Conservation (phyloP, 2,113 vertebrate species). For the Centropus unirufus region DNA sequence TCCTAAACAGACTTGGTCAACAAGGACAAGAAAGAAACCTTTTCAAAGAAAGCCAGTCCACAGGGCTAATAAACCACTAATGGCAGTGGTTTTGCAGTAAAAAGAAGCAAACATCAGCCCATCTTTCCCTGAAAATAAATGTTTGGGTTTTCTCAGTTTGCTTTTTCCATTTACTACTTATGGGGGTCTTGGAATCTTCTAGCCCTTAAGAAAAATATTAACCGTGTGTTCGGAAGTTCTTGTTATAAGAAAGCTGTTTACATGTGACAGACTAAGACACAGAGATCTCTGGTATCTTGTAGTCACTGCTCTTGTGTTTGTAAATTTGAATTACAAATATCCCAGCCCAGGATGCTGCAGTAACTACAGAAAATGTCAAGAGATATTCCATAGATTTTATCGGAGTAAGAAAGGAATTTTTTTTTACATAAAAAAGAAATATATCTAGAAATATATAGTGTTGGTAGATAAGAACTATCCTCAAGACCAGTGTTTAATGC, state of each 20-base stretch:
- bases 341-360: neutral
- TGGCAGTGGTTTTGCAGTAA: neutral
- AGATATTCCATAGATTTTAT: neutral
- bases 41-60: neutral
- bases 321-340: neutral
- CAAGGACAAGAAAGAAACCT: neutral
- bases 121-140: neutral
- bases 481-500: neutral
- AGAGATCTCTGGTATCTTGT: neutral
- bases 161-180: neutral
- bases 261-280: neutral
- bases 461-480: neutral
- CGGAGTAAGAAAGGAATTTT: neutral
- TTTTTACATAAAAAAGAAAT: neutral
- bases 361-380: neutral
- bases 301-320: neutral
- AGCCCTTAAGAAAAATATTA: neutral
- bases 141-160: slow-evolving; percentile 4
- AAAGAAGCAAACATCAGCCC: neutral
- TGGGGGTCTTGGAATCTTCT: neutral
- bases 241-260: neutral
- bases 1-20: neutral
- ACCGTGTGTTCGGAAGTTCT: neutral
- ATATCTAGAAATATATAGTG: neutral
- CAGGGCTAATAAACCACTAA: neutral